Evolutionary conservation across 2,888 invertebrate species (phyloP).

Genomic region (Elysia crispata): DNA sequence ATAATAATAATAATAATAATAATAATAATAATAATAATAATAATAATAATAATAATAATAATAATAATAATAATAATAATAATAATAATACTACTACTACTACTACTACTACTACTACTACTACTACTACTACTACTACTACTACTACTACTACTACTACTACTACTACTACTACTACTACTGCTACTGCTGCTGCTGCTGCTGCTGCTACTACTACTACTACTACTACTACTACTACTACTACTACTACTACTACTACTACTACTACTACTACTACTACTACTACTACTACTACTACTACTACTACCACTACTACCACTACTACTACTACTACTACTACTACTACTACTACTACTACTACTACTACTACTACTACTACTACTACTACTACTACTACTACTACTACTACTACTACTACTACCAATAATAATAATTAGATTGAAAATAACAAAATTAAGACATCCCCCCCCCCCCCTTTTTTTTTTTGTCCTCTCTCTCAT

Average conservation of each 20-base stretch:
- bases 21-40: no score
- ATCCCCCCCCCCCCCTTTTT: no score
- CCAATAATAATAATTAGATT: no score
- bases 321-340: slow-evolving; percentile 28
- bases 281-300: slow-evolving; percentile 9
- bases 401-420: no score
- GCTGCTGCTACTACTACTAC: slow-evolving; percentile 9
- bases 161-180: slow-evolving; percentile 9
- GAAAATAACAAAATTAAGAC: no score
- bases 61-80: neutral
- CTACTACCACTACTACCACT: neutral
- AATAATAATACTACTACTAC: no score
- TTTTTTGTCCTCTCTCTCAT: no score
- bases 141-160: slow-evolving; percentile 9
- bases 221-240: slow-evolving; percentile 9
- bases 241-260: slow-evolving; percentile 9
- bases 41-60: neutral
- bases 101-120: slow-evolving; percentile 9
- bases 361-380: slow-evolving; percentile 28
- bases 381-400: slow-evolving; percentile 23
- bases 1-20: no score
- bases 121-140: slow-evolving; percentile 9
- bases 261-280: slow-evolving; percentile 9
- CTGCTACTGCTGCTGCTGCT: no score
- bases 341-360: slow-evolving; percentile 28